Evolutionary conservation across 1,140 invertebrate species (phyloP), one percentile per base, ranked within the genome.

Genomic region (Atta colombica): DNA sequence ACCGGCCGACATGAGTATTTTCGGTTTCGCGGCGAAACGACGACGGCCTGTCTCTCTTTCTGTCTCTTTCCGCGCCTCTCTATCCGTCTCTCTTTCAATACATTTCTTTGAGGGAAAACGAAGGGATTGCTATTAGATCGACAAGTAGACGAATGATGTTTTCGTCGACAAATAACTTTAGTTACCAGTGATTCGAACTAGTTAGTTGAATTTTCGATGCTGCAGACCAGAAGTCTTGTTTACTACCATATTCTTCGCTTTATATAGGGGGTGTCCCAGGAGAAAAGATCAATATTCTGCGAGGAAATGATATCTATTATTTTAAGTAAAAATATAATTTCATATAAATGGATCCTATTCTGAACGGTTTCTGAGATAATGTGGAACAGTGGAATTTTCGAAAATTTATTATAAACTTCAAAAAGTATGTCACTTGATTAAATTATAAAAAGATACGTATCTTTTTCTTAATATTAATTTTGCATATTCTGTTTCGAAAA

Each of bases 1-100:
- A 93, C 92, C 91, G 90, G 91, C 92, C 94, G 92, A 94, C 94
- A 94, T 93, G 94, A 94, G 95, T 95, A 95, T 95, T 95, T 95
- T 95, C 93, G 94, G 94, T 94, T 94, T 94, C 94, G 90, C 89
- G 89, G 89, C 81, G 87, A 91, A 91, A 91, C 89, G 89, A 88
- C 88, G 45, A 82, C 63, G 72, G 45, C 35, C 12, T 60, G 65
- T 68, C 55, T 82, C 77, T 86, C 35, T 85, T 53, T 71, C 12
- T 75, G 39, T 61, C 28, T 8, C 49, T 21, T 21, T 4, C 28
- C 51, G 21, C 16, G 25, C 60, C 60, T 75, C 74, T 35, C 60
- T 55, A 35, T 72, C 31, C 58, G 18, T 31, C 2, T 39, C 51
- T 51, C 51, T 85, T n/a, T 72, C 60, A 51, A 68, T 87, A 53